Base-by-base conservation (phyloP, 2,113 vertebrate species). In the Hyperopisus bebe region DNA sequence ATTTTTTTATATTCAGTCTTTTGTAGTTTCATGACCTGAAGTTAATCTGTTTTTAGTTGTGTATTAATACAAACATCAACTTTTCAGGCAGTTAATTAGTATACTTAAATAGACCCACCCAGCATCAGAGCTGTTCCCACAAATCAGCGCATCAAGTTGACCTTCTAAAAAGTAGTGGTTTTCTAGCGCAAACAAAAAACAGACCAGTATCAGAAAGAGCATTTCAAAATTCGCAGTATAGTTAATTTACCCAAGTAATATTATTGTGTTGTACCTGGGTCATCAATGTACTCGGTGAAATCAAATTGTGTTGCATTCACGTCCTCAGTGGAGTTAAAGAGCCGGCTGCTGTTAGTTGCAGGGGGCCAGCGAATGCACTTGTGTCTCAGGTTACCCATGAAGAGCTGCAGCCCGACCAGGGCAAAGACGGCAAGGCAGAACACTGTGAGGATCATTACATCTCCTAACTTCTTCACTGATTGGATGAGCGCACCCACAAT, bases 361-460 rank as follows among this genome's bases (percentile, higher is more conserved):
- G 95, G 95, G 0, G 96, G 96, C 94, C 96, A 97, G 21, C 94
- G 87, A 86, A 99, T 94, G 0, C 98, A 99, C 87, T 99, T 99
- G 1, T 99, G 97, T 31, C 95, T 92, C 48, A 99, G 94, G 92
- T 97, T 98, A 42, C 98, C 98, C 98, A 99, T 99, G 93, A 99
- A 99, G 7, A 99, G 97, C 93, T 99, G 98, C n/a, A 99, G 96
- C 11, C 97, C 98, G 2, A 99, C 96, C 35, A 98, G 95, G 82
- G 98, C 98, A 0, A 99, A 98, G 91, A 99, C 97, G 0, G 96
- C 96, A 90, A 99, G 96, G 91, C 98, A 99, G 95, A 99, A 98
- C 21, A 99, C 96, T 0, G 98, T 99, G 93, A 99, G 97, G 91
- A 98, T 98, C 98, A 99, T 98, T 82, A 98, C 98, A 0, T 99